These are phyloP conservation scores for Phaonia tiefii DNA, from an alignment of 2,888 invertebrate genomes.

Conservation along the genomic window DNA sequence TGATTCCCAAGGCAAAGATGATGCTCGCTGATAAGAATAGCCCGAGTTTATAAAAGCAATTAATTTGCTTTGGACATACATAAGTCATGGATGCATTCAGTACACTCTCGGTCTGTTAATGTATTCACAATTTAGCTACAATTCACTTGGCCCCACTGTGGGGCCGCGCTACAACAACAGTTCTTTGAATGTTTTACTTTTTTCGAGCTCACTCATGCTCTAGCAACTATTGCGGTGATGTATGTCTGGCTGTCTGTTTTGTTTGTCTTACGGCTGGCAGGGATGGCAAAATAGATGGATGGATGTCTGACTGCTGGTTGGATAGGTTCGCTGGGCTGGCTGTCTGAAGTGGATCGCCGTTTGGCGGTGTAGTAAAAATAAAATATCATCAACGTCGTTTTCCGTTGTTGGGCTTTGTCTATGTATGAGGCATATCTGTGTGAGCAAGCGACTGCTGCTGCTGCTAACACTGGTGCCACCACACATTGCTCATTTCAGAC, in stretches of 20 bases:
- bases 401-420: constrained; percentile 11
- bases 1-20: not conserved
- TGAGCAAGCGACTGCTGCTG: constrained; percentile 46
- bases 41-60: too few species aligned
- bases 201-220: constrained; percentile 44
- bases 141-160: constrained; percentile 30
- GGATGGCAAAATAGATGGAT: constrained; percentile 6
- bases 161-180: not conserved
- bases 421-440: constrained; percentile 22
- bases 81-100: not conserved
- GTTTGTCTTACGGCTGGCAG: not conserved
- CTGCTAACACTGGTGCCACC: constrained; percentile 34
- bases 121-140: not conserved
- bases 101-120: not conserved
- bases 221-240: constrained; percentile 42
- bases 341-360: constrained; percentile 4
- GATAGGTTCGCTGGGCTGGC: constrained; percentile 1
- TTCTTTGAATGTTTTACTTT: constrained; percentile 23
- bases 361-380: constrained; percentile 43
- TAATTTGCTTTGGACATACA: not conserved
- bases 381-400: constrained; percentile 21
- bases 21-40: constrained; percentile 30
- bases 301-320: not conserved
- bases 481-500: constrained; percentile 64
- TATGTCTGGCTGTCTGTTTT: too few species aligned